phyloP scores from a whole-genome alignment of 2,113 vertebrate species.

The Burhinus oedicnemus region DNA sequence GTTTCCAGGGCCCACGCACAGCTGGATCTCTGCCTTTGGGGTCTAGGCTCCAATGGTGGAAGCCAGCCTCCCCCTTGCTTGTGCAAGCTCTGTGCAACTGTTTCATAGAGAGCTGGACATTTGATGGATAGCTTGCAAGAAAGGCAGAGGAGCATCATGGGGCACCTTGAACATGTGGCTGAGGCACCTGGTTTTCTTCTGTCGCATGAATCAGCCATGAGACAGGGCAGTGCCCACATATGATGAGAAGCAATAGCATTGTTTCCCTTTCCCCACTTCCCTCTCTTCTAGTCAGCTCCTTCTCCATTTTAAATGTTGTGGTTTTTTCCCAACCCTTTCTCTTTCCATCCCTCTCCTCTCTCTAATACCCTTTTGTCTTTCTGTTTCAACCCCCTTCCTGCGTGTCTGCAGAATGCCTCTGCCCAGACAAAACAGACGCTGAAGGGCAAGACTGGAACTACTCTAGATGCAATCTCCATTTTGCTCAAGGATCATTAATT shows the following conservation, averaged over 20 bases:
- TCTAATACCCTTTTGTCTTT: background rate
- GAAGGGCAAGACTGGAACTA: conserved; percentile 48
- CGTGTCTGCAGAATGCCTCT: background rate
- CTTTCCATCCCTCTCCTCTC: background rate
- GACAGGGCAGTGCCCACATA: background rate
- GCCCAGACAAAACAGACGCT: conserved; percentile 54
- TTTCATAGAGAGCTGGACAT: background rate
- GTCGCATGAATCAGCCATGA: background rate
- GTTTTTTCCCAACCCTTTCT: background rate
- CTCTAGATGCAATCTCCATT: conserved; percentile 61
- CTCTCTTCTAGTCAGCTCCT: background rate
- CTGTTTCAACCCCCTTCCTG: background rate
- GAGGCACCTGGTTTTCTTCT: background rate
- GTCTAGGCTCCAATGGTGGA: background rate
- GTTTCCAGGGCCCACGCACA: background rate
- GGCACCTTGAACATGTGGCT: background rate
- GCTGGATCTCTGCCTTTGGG: background rate
- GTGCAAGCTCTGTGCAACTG: background rate
- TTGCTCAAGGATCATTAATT: conserved; percentile 67
- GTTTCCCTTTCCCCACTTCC: background rate
- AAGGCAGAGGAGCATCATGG: background rate
- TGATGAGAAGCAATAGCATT: background rate
- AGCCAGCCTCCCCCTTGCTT: background rate
- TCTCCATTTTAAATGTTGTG: background rate
- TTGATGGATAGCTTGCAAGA: background rate